A percentile compares a stretch with the other conserved stretches of the same genome.
Evolutionary conservation across 2,888 invertebrate species (phyloP).

Genomic region (Lamellibrachia columna): DNA sequence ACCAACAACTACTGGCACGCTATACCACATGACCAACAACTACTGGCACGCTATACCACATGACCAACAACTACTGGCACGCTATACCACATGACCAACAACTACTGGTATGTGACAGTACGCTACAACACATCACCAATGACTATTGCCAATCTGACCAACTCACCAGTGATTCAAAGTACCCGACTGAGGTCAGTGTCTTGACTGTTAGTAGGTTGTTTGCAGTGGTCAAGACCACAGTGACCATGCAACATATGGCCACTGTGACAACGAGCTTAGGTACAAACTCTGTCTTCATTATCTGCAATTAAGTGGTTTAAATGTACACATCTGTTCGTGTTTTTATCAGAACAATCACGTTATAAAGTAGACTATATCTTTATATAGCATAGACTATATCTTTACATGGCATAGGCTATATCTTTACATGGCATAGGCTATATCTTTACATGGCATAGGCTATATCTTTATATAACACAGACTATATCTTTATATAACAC

Average conservation of each 20-base stretch:
- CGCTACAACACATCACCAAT: not conserved
- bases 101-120: no score
- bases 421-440: not conserved
- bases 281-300: slow-evolving; percentile 59
- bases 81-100: no score
- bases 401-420: no score
- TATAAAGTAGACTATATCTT: not conserved
- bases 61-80: no score
- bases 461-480: no score
- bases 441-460: no score
- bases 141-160: no score
- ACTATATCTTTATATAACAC: no score
- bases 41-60: no score
- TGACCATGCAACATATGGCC: slow-evolving; percentile 41
- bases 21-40: no score
- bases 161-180: slow-evolving; percentile 43
- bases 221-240: slow-evolving; percentile 37
- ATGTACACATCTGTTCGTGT: not conserved
- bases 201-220: slow-evolving; percentile 42
- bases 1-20: no score
- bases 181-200: slow-evolving; percentile 44
- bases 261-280: slow-evolving; percentile 60
- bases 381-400: no score
- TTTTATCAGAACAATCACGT: not conserved
- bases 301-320: slow-evolving; percentile 44